Evolutionary conservation across 2,113 vertebrate genomes (phyloP).

Genomic region (Lagenorhynchus albirostris): DNA sequence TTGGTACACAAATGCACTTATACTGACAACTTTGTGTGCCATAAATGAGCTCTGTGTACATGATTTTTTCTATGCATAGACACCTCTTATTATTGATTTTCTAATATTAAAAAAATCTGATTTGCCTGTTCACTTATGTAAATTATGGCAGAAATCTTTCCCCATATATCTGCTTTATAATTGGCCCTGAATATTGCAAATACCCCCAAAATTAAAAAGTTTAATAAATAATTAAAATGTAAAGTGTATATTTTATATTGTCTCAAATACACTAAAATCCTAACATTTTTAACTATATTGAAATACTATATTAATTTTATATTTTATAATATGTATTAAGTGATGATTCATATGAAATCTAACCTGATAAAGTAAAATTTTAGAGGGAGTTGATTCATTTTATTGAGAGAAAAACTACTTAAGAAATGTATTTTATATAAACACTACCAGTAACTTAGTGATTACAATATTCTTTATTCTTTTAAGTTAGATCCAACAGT

Average conservation of each 20-base stretch:
- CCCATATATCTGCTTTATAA: neutral
- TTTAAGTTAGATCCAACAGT: slow-evolving; percentile 33
- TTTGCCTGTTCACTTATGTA: neutral
- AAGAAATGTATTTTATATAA: slow-evolving; percentile 42
- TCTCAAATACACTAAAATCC: neutral
- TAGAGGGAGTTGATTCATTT: slow-evolving; percentile 24
- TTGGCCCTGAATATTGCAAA: neutral
- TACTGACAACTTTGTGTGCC: neutral
- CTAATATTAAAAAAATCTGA: neutral
- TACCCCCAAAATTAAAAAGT: neutral
- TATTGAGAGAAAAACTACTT: slow-evolving; percentile 44
- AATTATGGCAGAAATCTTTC: neutral
- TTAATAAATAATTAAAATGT: slow-evolving; percentile 20
- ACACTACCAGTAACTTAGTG: neutral
- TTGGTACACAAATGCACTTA: neutral
- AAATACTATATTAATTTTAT: neutral
- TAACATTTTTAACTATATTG: slow-evolving; percentile 1
- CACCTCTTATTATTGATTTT: neutral
- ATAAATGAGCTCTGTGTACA: neutral
- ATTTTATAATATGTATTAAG: slow-evolving; percentile 36
- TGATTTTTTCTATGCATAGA: neutral
- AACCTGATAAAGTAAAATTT: neutral
- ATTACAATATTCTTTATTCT: slow-evolving; percentile 45
- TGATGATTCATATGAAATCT: slow-evolving; percentile 48
- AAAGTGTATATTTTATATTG: neutral